Evolutionary conservation across 2,797 vertebrate species (phyloP), one percentile per base, ranked within the genome.

Genomic region (Melanotaenia pygmaea): DNA sequence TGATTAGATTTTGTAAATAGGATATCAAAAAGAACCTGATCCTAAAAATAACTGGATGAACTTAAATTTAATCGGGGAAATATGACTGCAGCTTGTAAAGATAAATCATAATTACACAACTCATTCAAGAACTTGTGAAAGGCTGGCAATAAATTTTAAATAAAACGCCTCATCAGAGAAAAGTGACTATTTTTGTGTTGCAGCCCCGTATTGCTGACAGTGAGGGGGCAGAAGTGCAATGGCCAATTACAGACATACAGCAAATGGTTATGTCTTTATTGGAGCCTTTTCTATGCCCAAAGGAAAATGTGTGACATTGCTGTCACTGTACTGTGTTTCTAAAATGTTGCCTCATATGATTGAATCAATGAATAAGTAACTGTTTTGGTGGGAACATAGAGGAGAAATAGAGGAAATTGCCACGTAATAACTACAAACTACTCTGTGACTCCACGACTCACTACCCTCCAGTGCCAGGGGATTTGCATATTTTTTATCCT

Each of bases 321-420:
- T 70, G 34, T 79, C 58, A 61, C 74, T 76, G 4, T 20, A 67
- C 74, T 43, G 67, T 64, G 54, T 72, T 64, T 72, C 66, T 73
- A 59, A 74, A 64, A 37, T 20, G 22, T 64, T 64, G 26, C 58
- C 75, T 79, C 14, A 74, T 10, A n/a, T 47, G 45, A 47, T 13
- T 54, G 13, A 56, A 30, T 26, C 5, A 30, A 28, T 26, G 26
- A 56, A 30, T 26, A 56, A 30, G 1, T 82, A 83, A 72, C 66
- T 61, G 76, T 76, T 69, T 67, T 57, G 67, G 38, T 75, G 24
- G 30, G 40, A 72, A 74, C 40, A 63, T 59, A 47, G 79, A 72
- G 73, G 79, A 51, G 62, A 70, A 76, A 69, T 64, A 67, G 59
- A 78, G 37, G 45, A 72, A 74, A 83, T 57, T 82, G 71, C 54